phyloP scores from a whole-genome alignment of 2,888 invertebrate genomes.

The Apamea sordens region DNA sequence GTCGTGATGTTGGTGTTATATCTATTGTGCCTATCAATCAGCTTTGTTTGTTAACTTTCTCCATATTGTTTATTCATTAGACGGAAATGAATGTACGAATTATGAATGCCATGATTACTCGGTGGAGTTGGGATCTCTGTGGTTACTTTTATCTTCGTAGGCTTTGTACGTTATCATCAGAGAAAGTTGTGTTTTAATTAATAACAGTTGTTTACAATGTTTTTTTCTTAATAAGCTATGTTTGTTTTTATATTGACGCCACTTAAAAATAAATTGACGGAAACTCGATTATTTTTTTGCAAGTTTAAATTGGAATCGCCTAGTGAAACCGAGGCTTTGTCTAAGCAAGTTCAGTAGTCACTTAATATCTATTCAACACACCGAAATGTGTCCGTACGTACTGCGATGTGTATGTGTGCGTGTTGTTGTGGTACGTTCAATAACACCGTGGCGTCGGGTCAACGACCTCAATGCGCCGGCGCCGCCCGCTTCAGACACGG shows the following conservation, averaged over 20 bases:
- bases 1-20: slow-evolving; percentile 11
- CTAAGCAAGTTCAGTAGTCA: slow-evolving; percentile 69
- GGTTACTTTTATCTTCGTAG: slow-evolving; percentile 34
- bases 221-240: not conserved
- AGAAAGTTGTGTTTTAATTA: slow-evolving; percentile 21
- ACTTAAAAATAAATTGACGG: not conserved
- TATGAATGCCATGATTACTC: slow-evolving; percentile 37
- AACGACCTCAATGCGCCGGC: slow-evolving; percentile 84
- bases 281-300: slow-evolving; percentile 10
- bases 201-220: not conserved
- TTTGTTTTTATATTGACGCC: not conserved
- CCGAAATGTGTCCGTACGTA: slow-evolving; percentile 62
- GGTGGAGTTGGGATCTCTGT: slow-evolving; percentile 18
- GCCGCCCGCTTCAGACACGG: slow-evolving; percentile 82
- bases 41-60: slow-evolving; percentile 56
- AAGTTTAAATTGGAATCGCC: slow-evolving; percentile 12
- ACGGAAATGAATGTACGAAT: slow-evolving; percentile 41
- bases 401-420: slow-evolving; percentile 70
- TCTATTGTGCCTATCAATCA: slow-evolving; percentile 34
- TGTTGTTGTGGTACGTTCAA: slow-evolving; percentile 86
- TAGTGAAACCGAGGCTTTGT: slow-evolving; percentile 56
- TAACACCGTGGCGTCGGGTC: slow-evolving; percentile 87
- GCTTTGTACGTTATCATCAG: slow-evolving; percentile 9
- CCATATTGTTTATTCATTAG: slow-evolving; percentile 48
- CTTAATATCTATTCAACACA: slow-evolving; percentile 68